These are phyloP conservation scores for Parnassius apollo DNA, from an alignment of 2,888 invertebrate genomes.

Conservation along the genomic window DNA sequence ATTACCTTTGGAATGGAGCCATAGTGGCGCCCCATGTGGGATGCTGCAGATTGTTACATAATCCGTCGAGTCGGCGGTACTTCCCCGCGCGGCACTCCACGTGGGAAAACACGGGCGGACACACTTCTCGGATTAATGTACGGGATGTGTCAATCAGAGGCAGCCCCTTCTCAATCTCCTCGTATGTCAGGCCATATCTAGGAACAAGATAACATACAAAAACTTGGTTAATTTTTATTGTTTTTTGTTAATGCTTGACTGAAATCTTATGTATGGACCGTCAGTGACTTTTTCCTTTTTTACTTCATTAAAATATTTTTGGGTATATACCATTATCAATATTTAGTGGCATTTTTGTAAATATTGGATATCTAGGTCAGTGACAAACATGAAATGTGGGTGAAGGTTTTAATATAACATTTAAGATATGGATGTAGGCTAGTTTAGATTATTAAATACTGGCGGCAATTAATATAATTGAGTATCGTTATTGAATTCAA, in stretches of 20 bases:
- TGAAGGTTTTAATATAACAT: constrained; percentile 31
- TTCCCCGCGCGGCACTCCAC: constrained; percentile 94
- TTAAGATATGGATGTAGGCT: constrained; percentile 12
- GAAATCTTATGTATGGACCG: no score
- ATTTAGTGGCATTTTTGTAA: constrained; percentile 15
- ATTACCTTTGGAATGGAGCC: constrained; percentile 89
- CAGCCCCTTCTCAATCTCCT: constrained; percentile 93
- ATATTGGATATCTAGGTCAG: constrained; percentile 33
- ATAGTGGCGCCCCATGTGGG: constrained; percentile 94
- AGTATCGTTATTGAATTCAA: background rate
- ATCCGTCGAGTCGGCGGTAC: constrained; percentile 91
- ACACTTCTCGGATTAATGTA: constrained; percentile 91
- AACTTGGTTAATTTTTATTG: no score
- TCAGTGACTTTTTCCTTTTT: no score
- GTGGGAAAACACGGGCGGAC: constrained; percentile 92
- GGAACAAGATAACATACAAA: background rate
- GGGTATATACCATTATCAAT: constrained; percentile 17
- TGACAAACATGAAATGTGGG: constrained; percentile 31
- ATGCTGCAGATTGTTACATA: constrained; percentile 93
- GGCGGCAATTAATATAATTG: background rate
- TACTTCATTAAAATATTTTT: background rate
- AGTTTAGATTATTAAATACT: background rate
- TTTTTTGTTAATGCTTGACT: no score
- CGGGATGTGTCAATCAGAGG: constrained; percentile 94
- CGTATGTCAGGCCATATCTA: constrained; percentile 91